A percentile compares a stretch with the other conserved stretches of the same genome.
phyloP scores from a whole-genome alignment of 1,140 invertebrate species.

The Pygmarrhopalites habei region DNA sequence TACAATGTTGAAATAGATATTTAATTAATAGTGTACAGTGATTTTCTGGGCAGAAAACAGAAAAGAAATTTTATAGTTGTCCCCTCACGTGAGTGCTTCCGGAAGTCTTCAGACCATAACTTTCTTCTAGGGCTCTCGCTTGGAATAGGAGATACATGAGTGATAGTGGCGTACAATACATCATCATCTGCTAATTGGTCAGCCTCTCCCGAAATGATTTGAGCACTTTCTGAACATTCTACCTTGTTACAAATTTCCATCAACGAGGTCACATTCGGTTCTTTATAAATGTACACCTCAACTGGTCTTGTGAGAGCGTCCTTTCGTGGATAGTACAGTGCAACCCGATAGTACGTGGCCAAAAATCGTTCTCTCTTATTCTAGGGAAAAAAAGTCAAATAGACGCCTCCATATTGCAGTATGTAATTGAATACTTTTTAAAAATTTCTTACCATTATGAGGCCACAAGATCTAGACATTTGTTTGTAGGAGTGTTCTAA shows the following conservation, averaged over 20 bases:
- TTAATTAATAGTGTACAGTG: too few species aligned
- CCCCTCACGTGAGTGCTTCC: too few species aligned
- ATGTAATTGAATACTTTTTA: too few species aligned
- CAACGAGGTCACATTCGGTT: slow-evolving; percentile 38
- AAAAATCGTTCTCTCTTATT: slow-evolving; percentile 38
- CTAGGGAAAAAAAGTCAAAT: too few species aligned
- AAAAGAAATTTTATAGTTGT: too few species aligned
- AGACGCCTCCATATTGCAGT: too few species aligned
- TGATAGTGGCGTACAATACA: slow-evolving; percentile 35
- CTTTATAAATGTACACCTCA: slow-evolving; percentile 37
- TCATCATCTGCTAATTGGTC: slow-evolving; percentile 37
- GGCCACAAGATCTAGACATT: slow-evolving; percentile 34
- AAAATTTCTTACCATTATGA: too few species aligned
- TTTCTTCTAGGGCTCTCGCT: slow-evolving; percentile 38
- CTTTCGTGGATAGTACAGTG: slow-evolving; percentile 28
- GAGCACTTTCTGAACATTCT: slow-evolving; percentile 31
- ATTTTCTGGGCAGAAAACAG: too few species aligned
- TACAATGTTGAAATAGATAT: too few species aligned
- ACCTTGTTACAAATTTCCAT: slow-evolving; percentile 38
- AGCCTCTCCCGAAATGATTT: slow-evolving; percentile 33
- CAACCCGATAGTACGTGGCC: slow-evolving; percentile 38
- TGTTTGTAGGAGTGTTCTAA: slow-evolving; percentile 38
- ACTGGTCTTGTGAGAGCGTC: slow-evolving; percentile 17
- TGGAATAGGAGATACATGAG: slow-evolving; percentile 31
- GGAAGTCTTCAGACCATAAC: slow-evolving; percentile 37